Percentiles rank a stretch among this genome's conserved stretches.
Conservation (phyloP, 2,113 vertebrate genomes). For the Microcebus lehilahytsara region DNA sequence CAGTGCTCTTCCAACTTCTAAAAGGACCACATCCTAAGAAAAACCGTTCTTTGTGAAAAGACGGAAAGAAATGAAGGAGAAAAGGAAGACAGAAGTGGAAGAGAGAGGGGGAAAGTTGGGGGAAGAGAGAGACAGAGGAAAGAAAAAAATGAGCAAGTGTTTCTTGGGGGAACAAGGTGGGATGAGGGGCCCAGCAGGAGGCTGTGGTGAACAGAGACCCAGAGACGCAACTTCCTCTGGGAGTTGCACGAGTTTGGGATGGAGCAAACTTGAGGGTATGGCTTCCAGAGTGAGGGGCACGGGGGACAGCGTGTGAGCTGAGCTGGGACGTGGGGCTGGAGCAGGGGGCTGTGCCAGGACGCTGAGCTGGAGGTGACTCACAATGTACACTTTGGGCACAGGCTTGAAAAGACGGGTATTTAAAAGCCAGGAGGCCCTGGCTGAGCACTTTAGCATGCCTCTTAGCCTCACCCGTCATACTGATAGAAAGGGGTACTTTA, state of each 20-base stretch:
- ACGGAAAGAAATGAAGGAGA: background rate
- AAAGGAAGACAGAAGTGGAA: background rate
- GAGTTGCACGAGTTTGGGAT: background rate
- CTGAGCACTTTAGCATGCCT: background rate
- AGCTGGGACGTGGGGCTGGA: background rate
- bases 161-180: background rate
- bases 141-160: background rate
- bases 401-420: background rate
- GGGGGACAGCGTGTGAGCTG: background rate
- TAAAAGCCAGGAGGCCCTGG: background rate
- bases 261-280: background rate
- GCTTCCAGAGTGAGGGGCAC: background rate
- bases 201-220: background rate
- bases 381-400: background rate
- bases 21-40: background rate
- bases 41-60: background rate
- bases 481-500: background rate
- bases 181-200: background rate
- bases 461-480: background rate
- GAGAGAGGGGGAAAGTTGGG: background rate
- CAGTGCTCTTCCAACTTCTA: background rate
- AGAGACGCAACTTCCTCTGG: background rate
- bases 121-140: background rate
- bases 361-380: background rate
- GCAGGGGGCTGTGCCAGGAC: background rate